Conservation (phyloP, 2,797 vertebrate species). For the Pristis pectinata region DNA sequence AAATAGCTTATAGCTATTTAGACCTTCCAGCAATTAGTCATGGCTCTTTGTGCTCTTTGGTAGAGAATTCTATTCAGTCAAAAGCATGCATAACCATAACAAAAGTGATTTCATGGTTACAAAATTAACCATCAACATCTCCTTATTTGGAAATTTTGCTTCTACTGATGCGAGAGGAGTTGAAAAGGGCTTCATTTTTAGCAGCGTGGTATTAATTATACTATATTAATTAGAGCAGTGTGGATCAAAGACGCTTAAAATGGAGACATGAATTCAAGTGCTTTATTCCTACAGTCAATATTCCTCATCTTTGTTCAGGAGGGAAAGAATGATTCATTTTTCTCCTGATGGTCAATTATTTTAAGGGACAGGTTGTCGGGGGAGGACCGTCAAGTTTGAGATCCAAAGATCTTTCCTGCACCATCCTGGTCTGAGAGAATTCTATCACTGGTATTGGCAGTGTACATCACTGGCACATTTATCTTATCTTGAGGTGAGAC, state of each 20-base stretch:
- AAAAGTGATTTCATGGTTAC: constrained; percentile 3
- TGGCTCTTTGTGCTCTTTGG: not conserved
- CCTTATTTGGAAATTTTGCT: not conserved
- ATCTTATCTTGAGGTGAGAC: too few relatives aligned
- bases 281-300: not conserved
- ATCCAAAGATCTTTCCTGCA: not conserved
- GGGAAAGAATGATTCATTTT: not conserved
- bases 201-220: not conserved
- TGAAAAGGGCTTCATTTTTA: not conserved
- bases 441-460: not conserved
- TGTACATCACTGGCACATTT: too few relatives aligned
- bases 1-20: not conserved
- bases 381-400: not conserved
- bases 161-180: too few relatives aligned
- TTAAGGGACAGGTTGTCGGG: not conserved
- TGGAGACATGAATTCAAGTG: not conserved
- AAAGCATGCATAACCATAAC: not conserved
- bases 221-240: too few relatives aligned
- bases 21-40: not conserved
- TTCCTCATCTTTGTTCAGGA: not conserved
- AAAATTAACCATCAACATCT: not conserved
- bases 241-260: not conserved
- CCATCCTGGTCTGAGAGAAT: not conserved
- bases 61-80: not conserved
- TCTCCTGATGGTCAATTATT: not conserved